Evolutionary conservation across 2,113 vertebrate genomes (phyloP).

Genomic region (Tympanuchus pallidicinctus): DNA sequence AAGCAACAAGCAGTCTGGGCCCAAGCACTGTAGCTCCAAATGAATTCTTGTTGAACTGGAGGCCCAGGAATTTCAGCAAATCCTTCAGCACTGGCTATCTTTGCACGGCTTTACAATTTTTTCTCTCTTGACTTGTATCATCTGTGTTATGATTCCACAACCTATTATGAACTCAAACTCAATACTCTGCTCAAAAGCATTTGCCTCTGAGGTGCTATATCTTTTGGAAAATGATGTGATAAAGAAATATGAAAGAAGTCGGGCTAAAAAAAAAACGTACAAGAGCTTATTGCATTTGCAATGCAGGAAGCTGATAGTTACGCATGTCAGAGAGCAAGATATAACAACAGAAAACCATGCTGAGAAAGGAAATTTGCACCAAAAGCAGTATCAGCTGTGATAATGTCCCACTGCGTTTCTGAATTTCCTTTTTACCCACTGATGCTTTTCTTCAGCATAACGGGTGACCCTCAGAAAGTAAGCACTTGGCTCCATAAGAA

Average conservation of each 20-base stretch:
- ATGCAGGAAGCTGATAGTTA: not conserved
- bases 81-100: rapidly evolving
- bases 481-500: not conserved
- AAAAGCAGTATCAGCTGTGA: not conserved
- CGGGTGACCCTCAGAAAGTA: not conserved
- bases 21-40: not conserved
- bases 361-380: not conserved
- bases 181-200: not conserved
- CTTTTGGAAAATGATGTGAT: not conserved
- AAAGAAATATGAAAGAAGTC: not conserved
- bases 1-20: not conserved
- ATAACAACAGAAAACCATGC: not conserved
- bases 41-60: not conserved
- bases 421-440: not conserved
- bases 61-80: not conserved
- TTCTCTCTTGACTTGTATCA: not conserved
- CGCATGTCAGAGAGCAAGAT: not conserved
- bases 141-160: not conserved
- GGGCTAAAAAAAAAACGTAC: not conserved
- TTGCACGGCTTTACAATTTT: not conserved
- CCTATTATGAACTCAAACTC: not conserved
- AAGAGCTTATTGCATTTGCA: not conserved
- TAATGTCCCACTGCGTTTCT: not conserved
- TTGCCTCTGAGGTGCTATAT: not conserved
- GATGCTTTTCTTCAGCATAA: not conserved